Evolutionary conservation across 1,140 invertebrate species (phyloP).

Genomic region (Triops cancriformis): DNA sequence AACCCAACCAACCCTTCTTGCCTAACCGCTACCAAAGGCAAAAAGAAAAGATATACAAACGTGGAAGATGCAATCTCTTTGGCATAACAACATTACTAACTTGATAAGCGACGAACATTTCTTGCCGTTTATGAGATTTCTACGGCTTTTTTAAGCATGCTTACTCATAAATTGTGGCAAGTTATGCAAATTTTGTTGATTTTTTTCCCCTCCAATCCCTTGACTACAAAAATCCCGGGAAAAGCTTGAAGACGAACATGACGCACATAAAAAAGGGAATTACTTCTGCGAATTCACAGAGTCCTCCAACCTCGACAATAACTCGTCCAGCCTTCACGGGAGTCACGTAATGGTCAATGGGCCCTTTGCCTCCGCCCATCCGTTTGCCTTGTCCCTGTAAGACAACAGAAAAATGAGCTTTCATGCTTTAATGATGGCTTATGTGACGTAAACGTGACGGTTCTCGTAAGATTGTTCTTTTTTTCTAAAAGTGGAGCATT

Average conservation of each 20-base stretch:
- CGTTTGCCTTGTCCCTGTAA: conserved; percentile 66
- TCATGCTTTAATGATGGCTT: neutral
- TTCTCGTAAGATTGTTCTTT: neutral
- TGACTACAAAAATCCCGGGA: neutral
- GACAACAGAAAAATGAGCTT: conserved; percentile 16
- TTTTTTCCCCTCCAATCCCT: neutral
- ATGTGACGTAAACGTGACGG: neutral
- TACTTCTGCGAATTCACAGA: conserved; percentile 79
- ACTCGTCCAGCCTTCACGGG: conserved; percentile 83
- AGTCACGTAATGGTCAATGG: conserved; percentile 91
- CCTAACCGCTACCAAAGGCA: too few species aligned
- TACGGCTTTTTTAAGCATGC: neutral
- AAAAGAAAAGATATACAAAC: too few species aligned
- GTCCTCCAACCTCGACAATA: conserved; percentile 91
- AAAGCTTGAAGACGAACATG: conserved; percentile 2
- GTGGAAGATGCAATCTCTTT: too few species aligned
- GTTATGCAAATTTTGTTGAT: conserved; percentile 25
- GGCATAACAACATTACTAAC: too few species aligned
- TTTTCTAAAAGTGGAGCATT: too few species aligned
- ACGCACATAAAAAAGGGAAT: neutral
- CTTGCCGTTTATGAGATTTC: conserved; percentile 19
- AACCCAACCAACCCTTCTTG: too few species aligned
- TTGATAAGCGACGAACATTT: neutral
- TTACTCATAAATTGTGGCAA: conserved; percentile 14
- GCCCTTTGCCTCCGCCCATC: conserved; percentile 93